Evolutionary conservation across 2,797 vertebrate species (phyloP).

Genomic region (Pseudochirops corinnae): DNA sequence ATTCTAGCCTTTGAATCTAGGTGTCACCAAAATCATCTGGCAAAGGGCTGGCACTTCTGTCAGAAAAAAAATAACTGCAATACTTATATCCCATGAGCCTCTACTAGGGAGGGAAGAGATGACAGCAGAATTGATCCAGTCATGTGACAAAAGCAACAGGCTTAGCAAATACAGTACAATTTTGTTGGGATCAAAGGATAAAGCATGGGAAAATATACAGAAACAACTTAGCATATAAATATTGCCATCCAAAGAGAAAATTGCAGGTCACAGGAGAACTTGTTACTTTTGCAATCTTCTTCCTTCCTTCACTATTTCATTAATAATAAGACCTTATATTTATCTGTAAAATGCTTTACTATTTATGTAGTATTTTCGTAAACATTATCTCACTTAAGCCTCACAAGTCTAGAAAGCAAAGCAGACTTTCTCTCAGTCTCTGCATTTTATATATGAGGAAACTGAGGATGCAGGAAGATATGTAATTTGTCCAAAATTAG

Average conservation of each 20-base stretch:
- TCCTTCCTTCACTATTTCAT: constrained; percentile 66
- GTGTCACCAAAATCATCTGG: constrained; percentile 20
- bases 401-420: neutral
- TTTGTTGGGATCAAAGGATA: constrained; percentile 43
- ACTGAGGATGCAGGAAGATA: neutral
- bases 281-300: constrained; percentile 51
- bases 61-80: constrained; percentile 25
- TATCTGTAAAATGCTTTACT: neutral
- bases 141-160: neutral
- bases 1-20: neutral
- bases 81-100: constrained; percentile 35
- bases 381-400: neutral
- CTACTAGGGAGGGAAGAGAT: neutral
- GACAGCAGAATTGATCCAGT: constrained; percentile 32
- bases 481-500: neutral
- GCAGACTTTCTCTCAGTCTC: neutral
- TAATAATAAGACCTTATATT: constrained; percentile 68
- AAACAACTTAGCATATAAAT: constrained; percentile 1
- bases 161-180: constrained; percentile 1
- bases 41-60: neutral
- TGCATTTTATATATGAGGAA: neutral
- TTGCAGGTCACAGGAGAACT: constrained; percentile 45
- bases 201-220: constrained; percentile 1
- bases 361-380: neutral
- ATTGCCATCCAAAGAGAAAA: constrained; percentile 45